Percentiles rank a stretch among this genome's conserved stretches.
These are phyloP conservation scores for Grammomys surdaster DNA, from an alignment of 2,113 vertebrate species.

Conservation along the genomic window DNA sequence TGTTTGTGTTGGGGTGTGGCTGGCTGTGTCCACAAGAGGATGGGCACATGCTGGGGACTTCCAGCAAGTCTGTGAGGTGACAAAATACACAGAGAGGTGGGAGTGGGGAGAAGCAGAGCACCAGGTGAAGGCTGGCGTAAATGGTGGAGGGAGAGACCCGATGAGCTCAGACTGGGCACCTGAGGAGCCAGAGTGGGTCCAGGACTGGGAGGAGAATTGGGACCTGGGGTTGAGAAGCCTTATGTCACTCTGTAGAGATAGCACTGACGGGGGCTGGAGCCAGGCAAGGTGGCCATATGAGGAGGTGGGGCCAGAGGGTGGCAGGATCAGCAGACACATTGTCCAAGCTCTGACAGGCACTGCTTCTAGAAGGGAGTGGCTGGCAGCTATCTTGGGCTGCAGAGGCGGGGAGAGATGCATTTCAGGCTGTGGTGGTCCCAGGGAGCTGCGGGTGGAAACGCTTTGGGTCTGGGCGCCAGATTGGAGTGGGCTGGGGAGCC, in stretches of 20 bases:
- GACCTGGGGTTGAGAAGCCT: neutral
- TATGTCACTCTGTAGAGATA: neutral
- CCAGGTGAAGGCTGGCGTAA: accelerated
- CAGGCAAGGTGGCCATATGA: neutral
- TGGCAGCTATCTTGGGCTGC: neutral
- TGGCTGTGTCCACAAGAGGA: neutral
- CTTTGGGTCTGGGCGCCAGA: conserved; percentile 20
- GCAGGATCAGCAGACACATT: neutral
- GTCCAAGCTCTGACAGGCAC: accelerated
- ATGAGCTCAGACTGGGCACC: accelerated
- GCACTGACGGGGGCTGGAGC: too few species aligned
- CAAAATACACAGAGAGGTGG: accelerated
- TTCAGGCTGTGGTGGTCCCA: neutral
- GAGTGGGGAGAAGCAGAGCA: accelerated
- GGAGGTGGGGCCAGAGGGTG: neutral
- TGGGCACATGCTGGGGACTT: neutral
- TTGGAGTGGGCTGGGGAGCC: conserved; percentile 30
- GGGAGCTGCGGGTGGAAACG: neutral
- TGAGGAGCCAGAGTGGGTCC: neutral
- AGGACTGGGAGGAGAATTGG: neutral
- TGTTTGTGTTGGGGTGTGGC: neutral
- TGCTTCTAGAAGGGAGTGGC: neutral
- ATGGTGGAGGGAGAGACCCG: neutral
- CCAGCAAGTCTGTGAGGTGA: neutral
- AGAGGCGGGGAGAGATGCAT: neutral